A percentile compares a stretch with the other conserved stretches of the same genome.
phyloP scores from a whole-genome alignment of 2,797 vertebrate genomes.

The Pitangus sulphuratus region DNA sequence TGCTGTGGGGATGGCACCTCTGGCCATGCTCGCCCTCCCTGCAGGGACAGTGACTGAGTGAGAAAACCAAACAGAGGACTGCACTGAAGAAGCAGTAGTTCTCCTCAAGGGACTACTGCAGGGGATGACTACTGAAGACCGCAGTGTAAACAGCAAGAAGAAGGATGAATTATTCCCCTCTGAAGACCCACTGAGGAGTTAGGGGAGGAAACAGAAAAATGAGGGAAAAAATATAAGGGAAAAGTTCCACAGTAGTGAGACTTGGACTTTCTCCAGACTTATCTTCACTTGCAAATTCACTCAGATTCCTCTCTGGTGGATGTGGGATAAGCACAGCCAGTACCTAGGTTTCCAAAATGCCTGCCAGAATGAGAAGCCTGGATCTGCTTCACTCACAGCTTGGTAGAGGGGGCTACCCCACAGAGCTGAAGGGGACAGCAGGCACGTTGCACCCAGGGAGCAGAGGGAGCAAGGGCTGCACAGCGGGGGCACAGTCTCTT shows the following conservation, averaged over 20 bases:
- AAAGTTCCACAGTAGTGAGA: background rate
- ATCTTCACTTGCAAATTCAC: background rate
- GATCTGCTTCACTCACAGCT: background rate
- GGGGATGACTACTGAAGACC: background rate
- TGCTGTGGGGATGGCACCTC: background rate
- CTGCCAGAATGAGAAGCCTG: background rate
- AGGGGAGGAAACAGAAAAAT: background rate
- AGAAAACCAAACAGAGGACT: background rate
- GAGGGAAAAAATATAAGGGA: background rate
- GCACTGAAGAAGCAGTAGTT: background rate
- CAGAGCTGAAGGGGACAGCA: fast-evolving
- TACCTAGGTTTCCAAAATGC: background rate
- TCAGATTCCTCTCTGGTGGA: background rate
- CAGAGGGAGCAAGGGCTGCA: background rate
- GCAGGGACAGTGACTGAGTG: background rate
- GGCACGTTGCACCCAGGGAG: background rate
- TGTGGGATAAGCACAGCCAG: background rate
- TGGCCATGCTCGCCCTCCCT: background rate
- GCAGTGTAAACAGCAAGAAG: background rate
- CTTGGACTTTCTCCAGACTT: background rate
- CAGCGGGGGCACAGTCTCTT: fast-evolving
- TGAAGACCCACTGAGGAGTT: background rate
- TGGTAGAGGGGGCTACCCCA: background rate
- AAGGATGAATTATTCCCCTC: background rate
- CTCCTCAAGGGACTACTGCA: background rate